Conservation (phyloP, 2,113 vertebrate genomes). For the Eurystomus gularis region DNA sequence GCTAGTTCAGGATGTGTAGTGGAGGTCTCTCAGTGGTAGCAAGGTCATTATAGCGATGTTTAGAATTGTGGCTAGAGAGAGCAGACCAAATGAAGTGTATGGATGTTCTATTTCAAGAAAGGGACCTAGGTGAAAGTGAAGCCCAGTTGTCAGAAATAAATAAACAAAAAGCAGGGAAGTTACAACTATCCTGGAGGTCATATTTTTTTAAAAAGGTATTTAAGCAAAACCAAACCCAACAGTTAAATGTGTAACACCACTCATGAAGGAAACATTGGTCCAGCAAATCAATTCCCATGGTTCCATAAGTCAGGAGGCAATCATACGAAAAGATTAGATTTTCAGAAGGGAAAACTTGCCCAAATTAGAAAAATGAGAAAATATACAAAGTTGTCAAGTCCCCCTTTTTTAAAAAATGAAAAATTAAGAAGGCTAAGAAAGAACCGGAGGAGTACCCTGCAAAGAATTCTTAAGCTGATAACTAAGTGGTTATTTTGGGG, state of each 20-base stretch:
- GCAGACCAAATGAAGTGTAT: not conserved
- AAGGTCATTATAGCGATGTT: not conserved
- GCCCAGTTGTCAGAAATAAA: not conserved
- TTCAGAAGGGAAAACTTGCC: not conserved
- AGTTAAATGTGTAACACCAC: not conserved
- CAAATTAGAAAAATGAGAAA: not conserved
- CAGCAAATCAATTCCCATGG: not conserved
- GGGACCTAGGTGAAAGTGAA: not conserved
- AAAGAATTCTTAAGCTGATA: not conserved
- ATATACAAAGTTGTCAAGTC: not conserved
- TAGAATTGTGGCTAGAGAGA: not conserved
- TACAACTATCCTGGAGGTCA: not conserved
- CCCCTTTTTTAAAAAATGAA: not conserved
- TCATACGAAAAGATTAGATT: not conserved
- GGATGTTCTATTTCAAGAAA: not conserved
- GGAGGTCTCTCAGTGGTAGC: not conserved
- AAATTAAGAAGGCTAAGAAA: not conserved
- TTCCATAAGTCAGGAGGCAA: not conserved
- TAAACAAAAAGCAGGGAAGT: not conserved
- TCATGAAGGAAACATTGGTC: not conserved
- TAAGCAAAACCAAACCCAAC: not conserved
- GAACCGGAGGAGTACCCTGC: not conserved
- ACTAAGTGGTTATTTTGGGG: not conserved
- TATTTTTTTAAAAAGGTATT: not conserved
- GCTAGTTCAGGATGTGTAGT: not conserved